Evolutionary conservation across 2,113 vertebrate species (phyloP), one percentile per base, ranked within the genome.

Genomic region (human (Homo sapiens)): DNA sequence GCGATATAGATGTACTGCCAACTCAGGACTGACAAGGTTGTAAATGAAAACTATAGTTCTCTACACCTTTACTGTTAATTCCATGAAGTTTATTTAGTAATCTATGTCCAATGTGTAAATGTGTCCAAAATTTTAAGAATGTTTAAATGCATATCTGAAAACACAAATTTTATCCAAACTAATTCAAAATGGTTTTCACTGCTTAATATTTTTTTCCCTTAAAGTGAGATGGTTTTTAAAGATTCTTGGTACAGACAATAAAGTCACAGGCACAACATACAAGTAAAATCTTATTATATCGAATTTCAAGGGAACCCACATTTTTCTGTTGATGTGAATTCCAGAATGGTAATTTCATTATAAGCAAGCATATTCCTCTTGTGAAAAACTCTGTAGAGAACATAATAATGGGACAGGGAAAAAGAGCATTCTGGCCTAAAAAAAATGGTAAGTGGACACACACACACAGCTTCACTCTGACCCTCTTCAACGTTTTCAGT

Each of bases 121-220:
- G 13, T 66, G 45, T 32, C 66, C 76, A 90, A 78, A 92, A 59
- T 75, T 94, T 88, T 76, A 89, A 90, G 52, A 88, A 80, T 72
- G 20, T 79, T 94, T 94, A 52, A 91, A 96, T 79, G 40, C 25
- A 75, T 61, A 89, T 73, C 40, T 91, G 82, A 86, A 94, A 93
- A 70, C 8, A 93, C 61, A 88, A 90, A 95, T 79, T 82, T 96
- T 78, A 96, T 59, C 13, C 14, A 92, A 87, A 91, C 30, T 59
- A 64, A 91, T 83, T 43, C 89, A 93, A 97, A 96, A 61, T n/a
- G 32, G 94, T 75, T 93, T 94, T 45, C 61, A 85, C 8, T 93
- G 25, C 72, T 90, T 9, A 45, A 57, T 70, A 35, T 81, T 81
- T 52, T 64, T 92, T 40, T 12, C 38, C 23, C 22, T 84, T 59